Conservation (phyloP, 2,888 invertebrate species). For the Drosophila melanocephala region DNA sequence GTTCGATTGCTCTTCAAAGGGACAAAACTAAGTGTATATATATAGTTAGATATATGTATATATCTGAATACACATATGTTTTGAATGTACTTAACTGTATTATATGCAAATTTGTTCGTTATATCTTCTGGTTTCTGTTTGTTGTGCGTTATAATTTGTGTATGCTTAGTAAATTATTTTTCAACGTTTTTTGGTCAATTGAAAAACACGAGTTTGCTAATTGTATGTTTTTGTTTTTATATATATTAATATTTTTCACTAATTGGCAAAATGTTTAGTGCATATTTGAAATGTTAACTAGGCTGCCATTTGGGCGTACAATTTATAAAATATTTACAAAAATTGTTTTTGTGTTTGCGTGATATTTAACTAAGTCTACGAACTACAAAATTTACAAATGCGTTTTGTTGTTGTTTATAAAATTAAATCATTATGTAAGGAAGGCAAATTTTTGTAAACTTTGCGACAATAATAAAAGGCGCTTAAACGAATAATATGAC, state of each 20-base stretch:
- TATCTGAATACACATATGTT: conserved; percentile 30
- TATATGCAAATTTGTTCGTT: conserved; percentile 49
- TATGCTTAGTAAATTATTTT: conserved; percentile 58
- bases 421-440: conserved; percentile 28
- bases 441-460: conserved; percentile 56
- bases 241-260: conserved; percentile 46
- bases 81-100: conserved; percentile 35
- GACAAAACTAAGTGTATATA: conserved; percentile 64
- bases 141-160: conserved; percentile 39
- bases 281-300: conserved; percentile 74
- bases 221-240: conserved; percentile 17
- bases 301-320: conserved; percentile 57
- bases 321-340: conserved; percentile 79
- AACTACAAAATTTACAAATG: conserved; percentile 76
- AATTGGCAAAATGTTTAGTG: conserved; percentile 59
- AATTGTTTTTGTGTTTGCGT: conserved; percentile 18
- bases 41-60: conserved; percentile 19
- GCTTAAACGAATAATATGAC: conserved; percentile 47
- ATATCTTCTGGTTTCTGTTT: conserved; percentile 20
- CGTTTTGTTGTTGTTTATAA: conserved; percentile 30
- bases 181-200: conserved; percentile 63
- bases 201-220: conserved; percentile 47
- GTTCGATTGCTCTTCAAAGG: conserved; percentile 48
- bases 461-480: conserved; percentile 45
- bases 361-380: conserved; percentile 71